Evolutionary conservation across 2,113 vertebrate genomes (phyloP).

Genomic region (Mobula hypostoma): DNA sequence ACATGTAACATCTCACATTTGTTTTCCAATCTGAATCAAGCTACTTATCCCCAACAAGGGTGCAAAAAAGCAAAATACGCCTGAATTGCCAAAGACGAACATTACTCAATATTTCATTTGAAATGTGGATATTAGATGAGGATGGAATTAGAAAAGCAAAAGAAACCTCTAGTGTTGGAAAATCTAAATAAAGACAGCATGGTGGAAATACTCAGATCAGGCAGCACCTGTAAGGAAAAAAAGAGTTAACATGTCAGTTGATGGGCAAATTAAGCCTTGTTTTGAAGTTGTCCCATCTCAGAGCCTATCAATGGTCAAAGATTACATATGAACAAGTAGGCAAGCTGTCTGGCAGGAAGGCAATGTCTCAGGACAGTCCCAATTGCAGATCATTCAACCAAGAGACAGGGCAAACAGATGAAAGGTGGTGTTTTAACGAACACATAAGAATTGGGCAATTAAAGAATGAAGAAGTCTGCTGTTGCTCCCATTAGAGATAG

Average conservation of each 20-base stretch:
- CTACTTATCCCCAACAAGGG: background rate
- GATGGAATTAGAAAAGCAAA: background rate
- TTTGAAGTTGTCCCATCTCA: background rate
- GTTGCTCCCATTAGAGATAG: background rate
- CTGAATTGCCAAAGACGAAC: background rate
- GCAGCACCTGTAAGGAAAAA: too few relatives aligned
- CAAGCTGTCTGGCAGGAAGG: background rate
- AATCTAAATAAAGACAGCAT: too few relatives aligned
- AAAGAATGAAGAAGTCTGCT: background rate
- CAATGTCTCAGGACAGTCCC: background rate
- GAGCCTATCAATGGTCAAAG: background rate
- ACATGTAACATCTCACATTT: background rate
- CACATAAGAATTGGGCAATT: background rate
- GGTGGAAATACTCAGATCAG: too few relatives aligned
- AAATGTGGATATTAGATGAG: background rate
- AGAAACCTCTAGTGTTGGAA: too few relatives aligned
- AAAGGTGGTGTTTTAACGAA: background rate
- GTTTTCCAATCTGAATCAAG: too few relatives aligned
- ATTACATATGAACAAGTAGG: background rate
- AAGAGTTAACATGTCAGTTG: too few relatives aligned
- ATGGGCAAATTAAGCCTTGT: background rate
- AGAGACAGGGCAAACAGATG: background rate
- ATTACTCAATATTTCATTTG: background rate
- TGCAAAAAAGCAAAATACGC: background rate
- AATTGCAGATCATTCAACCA: background rate